Percentiles rank a stretch among this genome's conserved stretches.
Conservation (phyloP, 2,797 vertebrate species). For the Cirrhinus molitorella region DNA sequence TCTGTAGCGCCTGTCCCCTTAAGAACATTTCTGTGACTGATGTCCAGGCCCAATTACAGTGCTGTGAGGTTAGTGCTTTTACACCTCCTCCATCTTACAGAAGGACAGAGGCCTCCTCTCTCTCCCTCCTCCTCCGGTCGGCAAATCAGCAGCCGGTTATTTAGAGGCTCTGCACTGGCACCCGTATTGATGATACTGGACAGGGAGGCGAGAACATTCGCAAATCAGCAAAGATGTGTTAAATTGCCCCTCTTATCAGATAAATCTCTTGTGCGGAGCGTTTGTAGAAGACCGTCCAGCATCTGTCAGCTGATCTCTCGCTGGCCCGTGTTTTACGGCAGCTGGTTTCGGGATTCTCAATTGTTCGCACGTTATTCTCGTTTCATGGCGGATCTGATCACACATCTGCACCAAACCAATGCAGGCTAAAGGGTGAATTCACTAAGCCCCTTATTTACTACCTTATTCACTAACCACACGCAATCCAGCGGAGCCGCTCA, state of each 20-base stretch:
- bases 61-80: constrained; percentile 45
- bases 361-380: neutral
- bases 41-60: constrained; percentile 50
- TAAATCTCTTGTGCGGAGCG: constrained; percentile 71
- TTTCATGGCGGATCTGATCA: neutral
- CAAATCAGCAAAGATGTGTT: constrained; percentile 73
- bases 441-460: neutral
- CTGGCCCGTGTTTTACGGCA: constrained; percentile 28
- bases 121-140: constrained; percentile 19
- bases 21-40: constrained; percentile 51
- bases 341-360: constrained; percentile 22
- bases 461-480: neutral
- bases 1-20: constrained; percentile 33
- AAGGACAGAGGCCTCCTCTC: constrained; percentile 46
- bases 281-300: constrained; percentile 53
- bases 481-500: neutral
- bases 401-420: neutral
- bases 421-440: constrained; percentile 6
- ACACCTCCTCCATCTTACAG: constrained; percentile 50
- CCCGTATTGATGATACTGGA: constrained; percentile 68
- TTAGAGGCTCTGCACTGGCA: constrained; percentile 70
- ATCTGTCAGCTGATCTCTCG: constrained; percentile 67
- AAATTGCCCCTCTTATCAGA: constrained; percentile 72
- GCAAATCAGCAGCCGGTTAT: constrained; percentile 64
- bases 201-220: constrained; percentile 71